Conservation (phyloP, 92 coral and sea anemone genomes). For the Umimayanthus chanpuru region DNA sequence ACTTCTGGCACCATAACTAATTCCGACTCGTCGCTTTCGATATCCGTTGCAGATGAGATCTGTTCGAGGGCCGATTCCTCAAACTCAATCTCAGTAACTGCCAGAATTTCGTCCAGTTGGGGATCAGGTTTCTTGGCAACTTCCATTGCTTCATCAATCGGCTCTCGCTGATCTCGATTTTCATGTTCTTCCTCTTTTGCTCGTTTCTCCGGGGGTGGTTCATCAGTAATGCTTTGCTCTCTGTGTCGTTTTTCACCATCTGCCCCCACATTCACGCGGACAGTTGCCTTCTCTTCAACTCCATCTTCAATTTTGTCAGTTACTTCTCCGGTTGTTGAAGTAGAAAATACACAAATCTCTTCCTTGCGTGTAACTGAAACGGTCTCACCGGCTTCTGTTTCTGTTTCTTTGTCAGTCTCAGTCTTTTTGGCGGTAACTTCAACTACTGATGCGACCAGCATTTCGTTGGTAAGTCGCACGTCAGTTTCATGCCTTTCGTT, state of each 20-base stretch:
- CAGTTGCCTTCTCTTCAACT: not conserved
- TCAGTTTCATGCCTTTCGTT: not conserved
- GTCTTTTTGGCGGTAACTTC: not conserved
- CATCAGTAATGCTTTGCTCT: slow-evolving; percentile 20
- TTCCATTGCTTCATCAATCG: slow-evolving; percentile 29
- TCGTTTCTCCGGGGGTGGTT: slow-evolving; percentile 25
- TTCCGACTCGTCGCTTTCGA: not conserved
- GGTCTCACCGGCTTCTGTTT: slow-evolving; percentile 1
- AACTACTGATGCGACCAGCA: not conserved
- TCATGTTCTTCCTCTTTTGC: slow-evolving; percentile 9
- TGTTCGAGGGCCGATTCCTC: not conserved
- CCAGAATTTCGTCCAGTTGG: slow-evolving; percentile 22
- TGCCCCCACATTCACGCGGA: not conserved
- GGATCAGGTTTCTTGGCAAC: not conserved
- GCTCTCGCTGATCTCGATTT: not conserved
- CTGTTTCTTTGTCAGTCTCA: not conserved
- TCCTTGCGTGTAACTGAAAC: not conserved
- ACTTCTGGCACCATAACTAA: not conserved
- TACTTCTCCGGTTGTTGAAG: not conserved
- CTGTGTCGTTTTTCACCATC: slow-evolving; percentile 27
- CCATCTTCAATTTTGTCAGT: not conserved
- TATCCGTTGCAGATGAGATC: not conserved
- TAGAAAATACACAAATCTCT: not conserved
- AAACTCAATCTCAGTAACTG: slow-evolving; percentile 40
- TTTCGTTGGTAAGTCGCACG: slow-evolving; percentile 1